Percentiles rank a stretch among this genome's conserved stretches.
Evolutionary conservation across 2,888 invertebrate species (phyloP).

Genomic region (Agrochola lota): DNA sequence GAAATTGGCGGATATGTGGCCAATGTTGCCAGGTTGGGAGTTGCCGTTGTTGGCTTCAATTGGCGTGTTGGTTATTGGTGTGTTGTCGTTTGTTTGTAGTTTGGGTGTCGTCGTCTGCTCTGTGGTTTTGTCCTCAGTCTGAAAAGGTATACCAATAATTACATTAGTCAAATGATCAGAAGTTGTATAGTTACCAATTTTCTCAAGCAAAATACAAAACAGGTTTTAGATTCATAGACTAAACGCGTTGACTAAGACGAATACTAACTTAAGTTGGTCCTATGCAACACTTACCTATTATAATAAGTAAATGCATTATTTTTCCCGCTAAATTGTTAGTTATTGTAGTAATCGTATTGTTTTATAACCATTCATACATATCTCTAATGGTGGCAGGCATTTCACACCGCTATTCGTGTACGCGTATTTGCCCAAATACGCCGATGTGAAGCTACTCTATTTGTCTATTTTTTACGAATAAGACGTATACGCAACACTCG

Average conservation of each 20-base stretch:
- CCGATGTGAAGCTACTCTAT: no score
- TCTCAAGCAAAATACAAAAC: neutral
- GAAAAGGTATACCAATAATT: slow-evolving; percentile 25
- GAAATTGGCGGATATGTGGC: slow-evolving; percentile 83
- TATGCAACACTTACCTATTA: neutral
- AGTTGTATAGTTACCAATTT: neutral
- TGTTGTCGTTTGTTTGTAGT: slow-evolving; percentile 73
- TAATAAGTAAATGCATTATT: neutral
- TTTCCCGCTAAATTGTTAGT: no score
- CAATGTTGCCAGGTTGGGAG: slow-evolving; percentile 69
- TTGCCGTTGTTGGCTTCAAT: slow-evolving; percentile 81
- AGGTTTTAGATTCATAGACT: no score
- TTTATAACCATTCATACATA: no score
- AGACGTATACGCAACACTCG: no score
- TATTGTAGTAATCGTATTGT: no score
- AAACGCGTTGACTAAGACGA: neutral
- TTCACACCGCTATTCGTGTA: no score
- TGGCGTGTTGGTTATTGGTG: slow-evolving; percentile 68
- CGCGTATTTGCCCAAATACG: no score
- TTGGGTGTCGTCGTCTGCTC: slow-evolving; percentile 75
- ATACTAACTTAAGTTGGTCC: slow-evolving; percentile 1
- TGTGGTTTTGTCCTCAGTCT: slow-evolving; percentile 82
- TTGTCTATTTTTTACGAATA: no score
- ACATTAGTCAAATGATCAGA: neutral
- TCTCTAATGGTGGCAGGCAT: no score